Evolutionary conservation across 2,888 invertebrate genomes (phyloP), one percentile per base, ranked within the genome.

Genomic region (Neria commutata): DNA sequence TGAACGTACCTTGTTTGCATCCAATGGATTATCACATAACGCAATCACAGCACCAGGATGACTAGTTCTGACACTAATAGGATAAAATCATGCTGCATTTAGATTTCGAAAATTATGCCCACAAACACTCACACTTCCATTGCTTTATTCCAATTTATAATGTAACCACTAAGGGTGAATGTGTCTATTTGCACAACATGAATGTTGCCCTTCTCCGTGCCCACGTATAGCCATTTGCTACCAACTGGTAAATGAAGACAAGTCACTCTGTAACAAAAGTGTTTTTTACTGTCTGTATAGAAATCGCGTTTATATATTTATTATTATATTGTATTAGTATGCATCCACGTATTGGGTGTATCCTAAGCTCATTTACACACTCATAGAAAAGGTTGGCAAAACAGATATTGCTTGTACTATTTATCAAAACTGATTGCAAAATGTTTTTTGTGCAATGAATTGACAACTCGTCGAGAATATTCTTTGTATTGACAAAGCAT

Each of bases 131-230:
- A 98, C 97, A 97, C 87, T 89, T 98, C 99, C 83, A 99, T 98
- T 76, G 98, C 96, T 86, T 99, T 99, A 87, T 99, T 99, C 99
- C 99, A 99, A 87, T 98, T 98, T 86, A 99, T 96, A 83, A 97
- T 89, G 86, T 99, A 99, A 67, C 98, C 97, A 78, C 97, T 97
- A 74, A 99, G 89, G 76, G 89, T 87, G 85, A 99, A 99, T 73
- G 91, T 91, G 84, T 98, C 98, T 75, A 98, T 91, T 85, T 98
- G 94, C 78, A 98, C 94, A 69, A 98, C 89, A 84, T 99, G 97
- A 75, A 98, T 92, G 86, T 99, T 99, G 67, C 99, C 99, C 72
- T 94, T 88, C 83, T 98, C 98, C 58, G 98, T 97, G 73, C 99
- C 99, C 70, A 98, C 91, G 85, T 98, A 97, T 76, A 98, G 84